Evolutionary conservation across 1,140 invertebrate genomes (phyloP).

Genomic region (Formica selysi): DNA sequence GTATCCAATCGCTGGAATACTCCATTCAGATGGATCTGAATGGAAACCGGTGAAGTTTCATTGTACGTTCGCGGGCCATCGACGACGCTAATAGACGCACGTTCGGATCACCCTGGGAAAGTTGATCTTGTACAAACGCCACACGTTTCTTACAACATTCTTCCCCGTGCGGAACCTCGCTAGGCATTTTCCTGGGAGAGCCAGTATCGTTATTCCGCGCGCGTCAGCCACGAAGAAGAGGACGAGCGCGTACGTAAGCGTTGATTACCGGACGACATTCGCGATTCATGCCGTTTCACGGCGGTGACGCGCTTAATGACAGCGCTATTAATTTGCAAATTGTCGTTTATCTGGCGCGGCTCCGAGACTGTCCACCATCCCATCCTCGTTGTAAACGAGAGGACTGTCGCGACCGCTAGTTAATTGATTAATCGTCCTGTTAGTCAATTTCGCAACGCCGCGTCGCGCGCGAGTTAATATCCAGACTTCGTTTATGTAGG

Average conservation of each 20-base stretch:
- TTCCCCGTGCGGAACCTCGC: constrained; percentile 47
- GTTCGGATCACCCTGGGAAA: constrained; percentile 34
- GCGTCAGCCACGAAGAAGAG: constrained; percentile 6
- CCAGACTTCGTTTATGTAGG: background rate
- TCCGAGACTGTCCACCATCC: constrained; percentile 30
- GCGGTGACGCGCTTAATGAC: constrained; percentile 58
- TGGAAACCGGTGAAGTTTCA: constrained; percentile 3
- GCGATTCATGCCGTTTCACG: constrained; percentile 45
- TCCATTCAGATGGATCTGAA: background rate
- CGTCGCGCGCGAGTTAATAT: background rate
- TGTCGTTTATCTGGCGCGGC: constrained; percentile 13
- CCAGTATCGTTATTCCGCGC: constrained; percentile 60
- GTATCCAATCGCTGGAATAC: background rate
- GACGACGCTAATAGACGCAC: constrained; percentile 51
- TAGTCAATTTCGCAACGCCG: constrained; percentile 32
- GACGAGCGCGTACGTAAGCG: background rate
- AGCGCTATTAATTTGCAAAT: constrained; percentile 62
- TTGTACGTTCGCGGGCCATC: background rate
- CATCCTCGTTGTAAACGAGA: constrained; percentile 13
- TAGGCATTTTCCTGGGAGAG: constrained; percentile 42
- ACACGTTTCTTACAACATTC: constrained; percentile 62
- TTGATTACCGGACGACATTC: constrained; percentile 59
- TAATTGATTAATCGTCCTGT: constrained; percentile 63
- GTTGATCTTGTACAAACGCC: constrained; percentile 53
- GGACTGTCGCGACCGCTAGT: constrained; percentile 10